A percentile compares a stretch with the other conserved stretches of the same genome.
Conservation (phyloP, 1,140 invertebrate genomes). For the Bombus balteatus region DNA sequence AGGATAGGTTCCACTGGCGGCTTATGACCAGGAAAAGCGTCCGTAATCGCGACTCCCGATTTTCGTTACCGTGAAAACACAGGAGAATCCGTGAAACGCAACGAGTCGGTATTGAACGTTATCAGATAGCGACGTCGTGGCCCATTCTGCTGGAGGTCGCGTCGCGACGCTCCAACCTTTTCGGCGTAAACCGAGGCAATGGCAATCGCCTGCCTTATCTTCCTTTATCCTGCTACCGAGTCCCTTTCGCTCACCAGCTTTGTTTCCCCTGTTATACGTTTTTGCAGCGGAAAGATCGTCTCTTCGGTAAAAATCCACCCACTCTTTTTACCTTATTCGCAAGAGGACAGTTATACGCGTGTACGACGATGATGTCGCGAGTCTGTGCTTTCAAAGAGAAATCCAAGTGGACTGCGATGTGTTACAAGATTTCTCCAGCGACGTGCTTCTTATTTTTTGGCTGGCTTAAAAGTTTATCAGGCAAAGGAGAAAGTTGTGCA, state of each 20-base stretch:
- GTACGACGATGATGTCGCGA: not conserved
- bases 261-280: not conserved
- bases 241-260: not conserved
- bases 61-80: slow-evolving; percentile 48
- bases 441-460: not conserved
- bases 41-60: slow-evolving; percentile 40
- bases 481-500: no score
- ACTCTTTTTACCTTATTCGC: no score
- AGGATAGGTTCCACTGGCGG: not conserved
- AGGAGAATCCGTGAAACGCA: not conserved
- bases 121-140: slow-evolving; percentile 34
- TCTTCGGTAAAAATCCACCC: no score
- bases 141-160: slow-evolving; percentile 1
- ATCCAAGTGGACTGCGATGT: no score
- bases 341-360: no score
- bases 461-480: no score
- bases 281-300: not conserved
- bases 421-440: not conserved
- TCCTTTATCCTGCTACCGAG: not conserved
- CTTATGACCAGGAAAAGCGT: not conserved
- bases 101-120: slow-evolving; percentile 12
- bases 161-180: slow-evolving; percentile 34
- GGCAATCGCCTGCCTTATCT: not conserved
- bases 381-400: not conserved
- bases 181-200: not conserved